Evolutionary conservation across 2,888 invertebrate species (phyloP), one percentile per base, ranked within the genome.

Genomic region (Gerosis bhagava): DNA sequence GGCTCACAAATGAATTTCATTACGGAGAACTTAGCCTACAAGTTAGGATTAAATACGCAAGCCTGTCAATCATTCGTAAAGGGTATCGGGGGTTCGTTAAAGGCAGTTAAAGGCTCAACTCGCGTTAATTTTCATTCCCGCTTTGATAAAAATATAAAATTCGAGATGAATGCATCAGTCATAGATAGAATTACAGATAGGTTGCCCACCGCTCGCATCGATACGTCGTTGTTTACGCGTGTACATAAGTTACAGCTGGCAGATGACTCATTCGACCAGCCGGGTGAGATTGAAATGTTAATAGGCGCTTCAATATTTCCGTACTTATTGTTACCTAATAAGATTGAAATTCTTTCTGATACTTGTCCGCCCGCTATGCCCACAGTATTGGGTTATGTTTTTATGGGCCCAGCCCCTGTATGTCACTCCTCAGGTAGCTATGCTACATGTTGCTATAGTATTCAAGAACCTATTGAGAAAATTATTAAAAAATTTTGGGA

Each of bases 271-370:
- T 59, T 36, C 24, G 21, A 7, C 3, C 15, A 6, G 7, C 56
- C 56, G 5, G 44, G 31, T 3, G 21, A 35, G 6, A 50, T 56
- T 6, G 53, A 53, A 40, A 19, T 49, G 2, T 16, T 56, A 5
- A 41, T 54, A 34, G 53, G 56, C 7, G 45, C 53, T 6, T 31
- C 44, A 5, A 11, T 56, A 2, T 54, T 56, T 31, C 39, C 53
- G 12, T 51, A 49, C 15, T 25, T 54, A 13, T 29, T 57, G n/a
- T n/a, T 37, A 16, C 26, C 26, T 2, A 5, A 26, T 26, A 11
- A 26, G 3, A 11, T 37, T 17, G 6, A 37, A 4, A 7, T 8
- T 3, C 1, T 5, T 11, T 37, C 37, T n/a, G 17, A 37, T 5
- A 6, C 7, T 13, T 25, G 25, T 26, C 37, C 37, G 25, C 37